Evolutionary conservation across 2,113 vertebrate species (phyloP).

Genomic region (Tonatia bakeri): DNA sequence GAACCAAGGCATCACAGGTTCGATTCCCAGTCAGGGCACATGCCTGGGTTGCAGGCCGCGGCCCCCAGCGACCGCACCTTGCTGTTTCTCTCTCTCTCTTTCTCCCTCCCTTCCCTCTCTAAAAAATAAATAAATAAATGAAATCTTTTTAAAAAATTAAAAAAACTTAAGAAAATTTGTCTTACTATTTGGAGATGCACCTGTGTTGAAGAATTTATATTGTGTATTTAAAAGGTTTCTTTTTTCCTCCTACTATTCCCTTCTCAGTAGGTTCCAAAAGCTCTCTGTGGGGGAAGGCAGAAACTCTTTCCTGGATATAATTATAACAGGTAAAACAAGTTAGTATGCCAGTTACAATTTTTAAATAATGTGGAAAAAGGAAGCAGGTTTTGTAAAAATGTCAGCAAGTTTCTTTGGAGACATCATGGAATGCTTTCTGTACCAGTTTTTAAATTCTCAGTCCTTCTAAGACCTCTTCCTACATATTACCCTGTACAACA

Average conservation of each 20-base stretch:
- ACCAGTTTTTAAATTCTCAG: neutral
- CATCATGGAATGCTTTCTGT: neutral
- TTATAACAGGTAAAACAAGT: constrained; percentile 8
- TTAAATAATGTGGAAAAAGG: neutral
- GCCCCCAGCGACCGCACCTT: too few relatives aligned
- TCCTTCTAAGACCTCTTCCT: neutral
- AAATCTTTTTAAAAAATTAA: too few relatives aligned
- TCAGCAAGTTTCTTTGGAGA: neutral
- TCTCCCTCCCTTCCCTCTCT: too few relatives aligned
- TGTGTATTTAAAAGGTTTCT: neutral
- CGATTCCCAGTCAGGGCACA: too few relatives aligned
- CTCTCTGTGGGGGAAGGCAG: neutral
- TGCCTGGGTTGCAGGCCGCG: too few relatives aligned
- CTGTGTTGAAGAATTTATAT: neutral
- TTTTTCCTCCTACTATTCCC: neutral
- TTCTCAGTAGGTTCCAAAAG: neutral
- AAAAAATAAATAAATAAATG: too few relatives aligned
- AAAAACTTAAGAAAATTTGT: constrained; percentile 34
- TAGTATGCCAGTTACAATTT: neutral
- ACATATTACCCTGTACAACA: neutral
- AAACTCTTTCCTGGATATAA: neutral
- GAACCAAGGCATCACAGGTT: too few relatives aligned
- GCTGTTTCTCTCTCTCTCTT: too few relatives aligned
- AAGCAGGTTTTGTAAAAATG: neutral
- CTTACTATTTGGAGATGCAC: neutral